Base-by-base conservation (phyloP, 2,113 vertebrate species). In the Eira barbara region DNA sequence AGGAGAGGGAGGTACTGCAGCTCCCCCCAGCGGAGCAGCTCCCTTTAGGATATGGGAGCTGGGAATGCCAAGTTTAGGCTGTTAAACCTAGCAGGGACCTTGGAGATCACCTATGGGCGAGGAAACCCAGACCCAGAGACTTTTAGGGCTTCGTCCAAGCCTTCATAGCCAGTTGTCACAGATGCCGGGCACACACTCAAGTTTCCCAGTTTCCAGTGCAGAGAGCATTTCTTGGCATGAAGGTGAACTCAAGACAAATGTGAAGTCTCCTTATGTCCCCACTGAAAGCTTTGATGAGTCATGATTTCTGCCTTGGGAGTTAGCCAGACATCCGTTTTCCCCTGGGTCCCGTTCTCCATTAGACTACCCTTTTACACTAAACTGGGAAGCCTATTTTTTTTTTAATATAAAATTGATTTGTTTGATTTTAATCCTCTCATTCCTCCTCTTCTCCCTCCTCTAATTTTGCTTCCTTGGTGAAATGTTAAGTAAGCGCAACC, bases 241-340 rank as follows among this genome's bases (percentile, higher is more conserved):
- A 94, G 94, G 76, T 89, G 87, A 96, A 93, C 88, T 61, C 34
- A 93, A 95, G 92, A 94, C 91, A 85, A 97, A 80, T 74, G 65
- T 71, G 55, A 65, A 89, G 59, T 89, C 47, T 93, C 49, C 34
- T 94, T 93, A 67, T 92, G 96, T 67, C 89, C 73, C 34, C 36
- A 82, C 42, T 61, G 94, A 71, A 95, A 92, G 63, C 67, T 95
- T 91, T 90, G 87, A 89, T 98, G 96, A 97, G 87, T 96, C 97
- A 96, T 73, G 90, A 65, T 97, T 97, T 98, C 84, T 95, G 29
- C 52, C 27, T 93, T 96, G 73, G 82, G 92, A 96, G 47, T 61
- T 42, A 92, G 93, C 83, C 84, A 94, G 79, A 49, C 1, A 2
- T 86, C 47, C 12, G 49, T 92, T 93, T 89, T n/a, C 55, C 88